Conservation (phyloP, 2,888 invertebrate genomes). For the Drepanosiphum platanoidis region DNA sequence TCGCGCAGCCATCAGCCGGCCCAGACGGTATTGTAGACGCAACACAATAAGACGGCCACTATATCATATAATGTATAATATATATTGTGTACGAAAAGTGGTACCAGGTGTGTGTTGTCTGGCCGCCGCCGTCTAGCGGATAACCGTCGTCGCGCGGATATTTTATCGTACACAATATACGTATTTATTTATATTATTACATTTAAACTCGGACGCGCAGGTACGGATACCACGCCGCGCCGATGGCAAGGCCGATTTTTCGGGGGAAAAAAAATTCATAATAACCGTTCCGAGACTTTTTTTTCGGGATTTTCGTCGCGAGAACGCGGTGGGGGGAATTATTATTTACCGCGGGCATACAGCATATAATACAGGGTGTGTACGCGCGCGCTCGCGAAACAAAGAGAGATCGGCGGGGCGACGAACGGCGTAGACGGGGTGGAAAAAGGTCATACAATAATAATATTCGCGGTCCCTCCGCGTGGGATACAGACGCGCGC, state of each 20-base stretch:
- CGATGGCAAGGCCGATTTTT: no score
- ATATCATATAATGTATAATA: no score
- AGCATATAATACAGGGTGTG: no score
- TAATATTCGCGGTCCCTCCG: slow-evolving; percentile 47
- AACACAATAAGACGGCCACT: neutral
- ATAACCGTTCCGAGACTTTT: neutral
- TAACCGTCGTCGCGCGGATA: neutral
- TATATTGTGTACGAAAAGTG: no score
- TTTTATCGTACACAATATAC: neutral
- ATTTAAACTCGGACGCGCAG: neutral
- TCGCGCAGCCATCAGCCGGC: slow-evolving; percentile 5
- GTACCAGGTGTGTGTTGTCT: neutral
- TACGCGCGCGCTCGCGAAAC: neutral
- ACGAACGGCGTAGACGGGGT: neutral
- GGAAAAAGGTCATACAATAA: slow-evolving; percentile 30
- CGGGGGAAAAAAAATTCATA: neutral
- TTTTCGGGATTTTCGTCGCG: neutral
- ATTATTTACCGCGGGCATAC: neutral
- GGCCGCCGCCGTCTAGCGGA: neutral
- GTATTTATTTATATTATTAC: neutral
- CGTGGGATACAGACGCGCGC: slow-evolving; percentile 14
- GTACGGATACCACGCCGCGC: neutral
- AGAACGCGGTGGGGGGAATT: neutral
- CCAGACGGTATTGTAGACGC: slow-evolving; percentile 35
- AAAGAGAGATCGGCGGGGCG: neutral